phyloP scores from a whole-genome alignment of 2,888 invertebrate species.

The Alviniconcha strummeri region DNA sequence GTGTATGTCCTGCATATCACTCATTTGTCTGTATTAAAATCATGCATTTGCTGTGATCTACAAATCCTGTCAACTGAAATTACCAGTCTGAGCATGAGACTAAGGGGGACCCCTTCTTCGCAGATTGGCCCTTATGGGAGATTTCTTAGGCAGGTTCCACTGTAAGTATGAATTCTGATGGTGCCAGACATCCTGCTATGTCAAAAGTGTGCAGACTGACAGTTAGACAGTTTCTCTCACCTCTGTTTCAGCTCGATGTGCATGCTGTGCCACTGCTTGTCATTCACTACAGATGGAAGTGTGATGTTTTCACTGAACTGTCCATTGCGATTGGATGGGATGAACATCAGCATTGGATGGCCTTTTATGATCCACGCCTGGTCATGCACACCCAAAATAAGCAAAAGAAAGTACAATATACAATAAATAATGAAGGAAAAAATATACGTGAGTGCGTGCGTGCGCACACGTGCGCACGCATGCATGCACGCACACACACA shows the following conservation, averaged over 20 bases:
- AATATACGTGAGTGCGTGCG: background rate
- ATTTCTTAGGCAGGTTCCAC: too few species aligned
- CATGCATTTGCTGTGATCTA: too few species aligned
- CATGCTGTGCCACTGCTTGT: conserved; percentile 59
- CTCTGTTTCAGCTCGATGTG: conserved; percentile 51
- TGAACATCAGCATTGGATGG: conserved; percentile 53
- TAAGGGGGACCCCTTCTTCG: too few species aligned
- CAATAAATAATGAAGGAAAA: background rate
- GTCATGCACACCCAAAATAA: background rate
- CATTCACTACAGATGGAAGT: conserved; percentile 54
- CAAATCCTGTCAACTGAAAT: too few species aligned
- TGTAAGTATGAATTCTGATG: too few species aligned
- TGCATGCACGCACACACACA: background rate
- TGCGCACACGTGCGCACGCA: background rate
- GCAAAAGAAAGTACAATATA: background rate
- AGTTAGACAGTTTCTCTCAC: conserved; percentile 38
- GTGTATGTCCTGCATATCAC: too few species aligned
- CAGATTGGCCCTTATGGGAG: too few species aligned
- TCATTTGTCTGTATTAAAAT: too few species aligned
- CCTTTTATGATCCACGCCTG: conserved; percentile 63
- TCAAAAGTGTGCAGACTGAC: too few species aligned
- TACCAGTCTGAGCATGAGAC: too few species aligned
- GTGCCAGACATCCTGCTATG: too few species aligned
- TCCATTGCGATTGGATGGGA: conserved; percentile 49
- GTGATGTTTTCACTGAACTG: conserved; percentile 50